Percentiles rank a stretch among this genome's conserved stretches.
phyloP scores from a whole-genome alignment of 1,140 invertebrate species.

The Achatina immaculata region DNA sequence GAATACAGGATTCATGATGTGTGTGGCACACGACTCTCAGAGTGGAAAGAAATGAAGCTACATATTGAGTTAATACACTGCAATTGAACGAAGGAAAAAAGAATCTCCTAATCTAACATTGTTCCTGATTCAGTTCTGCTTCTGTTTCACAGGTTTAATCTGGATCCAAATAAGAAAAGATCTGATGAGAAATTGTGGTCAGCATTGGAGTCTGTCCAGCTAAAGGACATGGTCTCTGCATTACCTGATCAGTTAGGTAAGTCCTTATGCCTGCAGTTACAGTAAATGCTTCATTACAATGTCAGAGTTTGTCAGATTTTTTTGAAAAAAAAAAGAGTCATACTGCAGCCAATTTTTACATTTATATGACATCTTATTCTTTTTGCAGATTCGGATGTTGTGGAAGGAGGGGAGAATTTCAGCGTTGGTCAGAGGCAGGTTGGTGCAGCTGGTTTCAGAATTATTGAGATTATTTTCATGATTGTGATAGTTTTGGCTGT shows the following conservation, averaged over 20 bases:
- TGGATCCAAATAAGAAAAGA: constrained; percentile 77
- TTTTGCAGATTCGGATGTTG: constrained; percentile 57
- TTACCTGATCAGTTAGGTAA: constrained; percentile 61
- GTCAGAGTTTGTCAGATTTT: no score
- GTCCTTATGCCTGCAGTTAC: neutral
- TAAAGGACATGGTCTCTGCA: constrained; percentile 71
- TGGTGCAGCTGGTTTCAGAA: neutral
- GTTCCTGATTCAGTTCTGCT: neutral
- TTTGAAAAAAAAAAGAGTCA: no score
- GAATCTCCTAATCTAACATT: no score
- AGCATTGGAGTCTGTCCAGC: constrained; percentile 75
- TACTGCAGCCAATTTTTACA: no score
- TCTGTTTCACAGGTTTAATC: constrained; percentile 71
- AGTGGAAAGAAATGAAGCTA: no score
- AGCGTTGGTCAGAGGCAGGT: constrained; percentile 84
- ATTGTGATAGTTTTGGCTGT: neutral
- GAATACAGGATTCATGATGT: no score
- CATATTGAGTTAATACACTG: no score
- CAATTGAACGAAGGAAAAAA: no score
- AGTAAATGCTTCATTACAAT: no score
- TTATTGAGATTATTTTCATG: neutral
- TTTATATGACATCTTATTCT: constrained; percentile 14
- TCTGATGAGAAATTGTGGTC: constrained; percentile 77
- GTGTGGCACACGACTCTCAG: no score
- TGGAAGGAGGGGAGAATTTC: constrained; percentile 74